A percentile compares a stretch with the other conserved stretches of the same genome.
phyloP scores from a whole-genome alignment of 2,113 vertebrate species.

The Festucalex cinctus region DNA sequence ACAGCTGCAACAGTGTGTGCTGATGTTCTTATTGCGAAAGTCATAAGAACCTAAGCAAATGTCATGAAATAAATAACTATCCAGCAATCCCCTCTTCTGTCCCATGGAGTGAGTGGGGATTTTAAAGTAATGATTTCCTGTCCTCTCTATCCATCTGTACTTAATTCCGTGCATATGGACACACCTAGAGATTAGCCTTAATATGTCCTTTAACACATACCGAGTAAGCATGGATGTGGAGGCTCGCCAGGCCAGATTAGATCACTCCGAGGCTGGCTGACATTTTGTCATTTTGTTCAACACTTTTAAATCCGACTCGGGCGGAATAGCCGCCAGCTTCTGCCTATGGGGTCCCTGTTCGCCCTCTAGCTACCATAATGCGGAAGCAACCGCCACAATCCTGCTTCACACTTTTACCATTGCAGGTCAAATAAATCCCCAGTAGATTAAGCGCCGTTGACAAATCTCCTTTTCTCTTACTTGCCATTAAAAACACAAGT shows the following conservation, averaged over 20 bases:
- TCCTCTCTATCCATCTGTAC: conserved; percentile 42
- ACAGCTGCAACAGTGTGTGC: neutral
- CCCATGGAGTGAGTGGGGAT: conserved; percentile 27
- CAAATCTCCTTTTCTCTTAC: conserved; percentile 1
- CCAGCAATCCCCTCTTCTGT: neutral
- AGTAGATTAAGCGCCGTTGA: neutral
- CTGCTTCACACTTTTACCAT: conserved; percentile 15
- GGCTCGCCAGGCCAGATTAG: conserved; percentile 44
- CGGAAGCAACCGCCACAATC: conserved; percentile 24
- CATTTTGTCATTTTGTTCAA: conserved; percentile 29
- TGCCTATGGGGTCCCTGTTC: conserved; percentile 32
- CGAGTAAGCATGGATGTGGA: conserved; percentile 31
- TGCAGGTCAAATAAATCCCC: conserved; percentile 5
- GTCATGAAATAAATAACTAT: neutral
- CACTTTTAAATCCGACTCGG: conserved; percentile 33
- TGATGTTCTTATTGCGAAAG: neutral
- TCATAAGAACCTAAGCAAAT: conserved; percentile 1
- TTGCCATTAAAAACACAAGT: neutral
- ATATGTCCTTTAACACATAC: conserved; percentile 36
- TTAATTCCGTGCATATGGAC: conserved; percentile 50
- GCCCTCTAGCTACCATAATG: conserved; percentile 24
- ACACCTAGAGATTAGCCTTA: conserved; percentile 61
- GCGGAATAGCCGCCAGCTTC: conserved; percentile 33
- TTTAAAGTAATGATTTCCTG: conserved; percentile 46
- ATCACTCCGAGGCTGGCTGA: conserved; percentile 32